Percentiles rank a stretch among this genome's conserved stretches.
Evolutionary conservation across 2,797 vertebrate species (phyloP).

Genomic region (Hippopotamyrus pictus): DNA sequence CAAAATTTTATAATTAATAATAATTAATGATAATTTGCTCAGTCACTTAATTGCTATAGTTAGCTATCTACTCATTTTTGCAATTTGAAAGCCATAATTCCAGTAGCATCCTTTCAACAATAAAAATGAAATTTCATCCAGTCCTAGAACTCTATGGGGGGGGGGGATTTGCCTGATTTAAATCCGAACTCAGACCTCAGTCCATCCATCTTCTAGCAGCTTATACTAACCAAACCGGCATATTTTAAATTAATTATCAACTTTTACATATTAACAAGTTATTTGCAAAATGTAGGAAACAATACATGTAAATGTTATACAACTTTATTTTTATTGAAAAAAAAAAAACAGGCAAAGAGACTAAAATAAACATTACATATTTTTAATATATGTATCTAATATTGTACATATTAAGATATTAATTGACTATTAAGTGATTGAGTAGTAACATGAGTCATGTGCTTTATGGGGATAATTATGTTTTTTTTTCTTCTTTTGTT

Average conservation of each 20-base stretch:
- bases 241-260: not conserved
- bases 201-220: not conserved
- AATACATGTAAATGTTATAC: not conserved
- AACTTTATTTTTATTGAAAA: not conserved
- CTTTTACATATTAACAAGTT: not conserved
- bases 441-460: not conserved
- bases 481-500: not conserved
- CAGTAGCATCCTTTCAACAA: not conserved
- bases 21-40: not conserved
- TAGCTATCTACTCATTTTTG: not conserved
- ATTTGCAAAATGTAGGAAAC: not conserved
- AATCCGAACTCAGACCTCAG: not conserved
- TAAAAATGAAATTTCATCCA: not conserved
- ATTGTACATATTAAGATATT: not conserved
- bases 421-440: not conserved
- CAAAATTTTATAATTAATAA: not conserved
- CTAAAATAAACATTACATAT: not conserved
- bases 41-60: not conserved
- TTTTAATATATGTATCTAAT: not conserved
- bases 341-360: not conserved
- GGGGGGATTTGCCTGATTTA: not conserved
- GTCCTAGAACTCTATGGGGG: not conserved
- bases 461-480: not conserved
- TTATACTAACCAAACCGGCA: not conserved
- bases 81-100: not conserved